A percentile compares a stretch with the other conserved stretches of the same genome.
These are phyloP conservation scores for Margaritifera margaritifera DNA, from an alignment of 2,888 invertebrate species.

Conservation along the genomic window DNA sequence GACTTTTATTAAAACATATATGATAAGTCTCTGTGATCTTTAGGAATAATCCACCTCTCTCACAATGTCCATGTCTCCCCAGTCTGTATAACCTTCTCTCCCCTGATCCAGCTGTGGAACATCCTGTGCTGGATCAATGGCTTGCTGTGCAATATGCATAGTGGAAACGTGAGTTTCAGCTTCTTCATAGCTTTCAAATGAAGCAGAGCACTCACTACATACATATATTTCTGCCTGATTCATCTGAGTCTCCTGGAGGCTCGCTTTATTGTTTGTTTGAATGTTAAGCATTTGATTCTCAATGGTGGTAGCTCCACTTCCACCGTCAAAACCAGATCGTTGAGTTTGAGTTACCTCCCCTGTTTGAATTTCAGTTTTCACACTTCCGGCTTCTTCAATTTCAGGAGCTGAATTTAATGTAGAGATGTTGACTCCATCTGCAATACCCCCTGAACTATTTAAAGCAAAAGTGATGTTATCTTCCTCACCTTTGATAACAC, in stretches of 20 bases:
- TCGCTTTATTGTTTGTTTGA: not conserved
- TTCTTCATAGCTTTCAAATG: conserved; percentile 36
- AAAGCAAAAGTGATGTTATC: not conserved
- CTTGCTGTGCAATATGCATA: conserved; percentile 22
- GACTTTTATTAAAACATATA: too few species aligned
- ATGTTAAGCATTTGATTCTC: conserved; percentile 2
- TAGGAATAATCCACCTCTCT: too few species aligned
- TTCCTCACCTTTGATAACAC: not conserved
- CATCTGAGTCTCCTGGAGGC: conserved; percentile 2
- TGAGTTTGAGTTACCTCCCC: too few species aligned
- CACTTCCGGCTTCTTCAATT: too few species aligned
- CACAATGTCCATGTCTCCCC: too few species aligned
- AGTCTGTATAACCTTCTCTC: too few species aligned
- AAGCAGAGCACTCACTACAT: conserved; percentile 53
- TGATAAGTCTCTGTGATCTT: too few species aligned
- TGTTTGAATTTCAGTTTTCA: too few species aligned
- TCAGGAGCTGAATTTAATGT: too few species aligned
- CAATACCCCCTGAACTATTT: not conserved
- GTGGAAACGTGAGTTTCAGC: conserved; percentile 48
- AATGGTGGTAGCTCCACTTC: not conserved
- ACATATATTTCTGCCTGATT: conserved; percentile 40
- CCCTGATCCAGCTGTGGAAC: too few species aligned
- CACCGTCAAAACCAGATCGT: too few species aligned
- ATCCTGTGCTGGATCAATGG: too few species aligned
- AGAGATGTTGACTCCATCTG: not conserved